Evolutionary conservation across 2,888 invertebrate species (phyloP).

Genomic region (Temnothorax rugatulus): DNA sequence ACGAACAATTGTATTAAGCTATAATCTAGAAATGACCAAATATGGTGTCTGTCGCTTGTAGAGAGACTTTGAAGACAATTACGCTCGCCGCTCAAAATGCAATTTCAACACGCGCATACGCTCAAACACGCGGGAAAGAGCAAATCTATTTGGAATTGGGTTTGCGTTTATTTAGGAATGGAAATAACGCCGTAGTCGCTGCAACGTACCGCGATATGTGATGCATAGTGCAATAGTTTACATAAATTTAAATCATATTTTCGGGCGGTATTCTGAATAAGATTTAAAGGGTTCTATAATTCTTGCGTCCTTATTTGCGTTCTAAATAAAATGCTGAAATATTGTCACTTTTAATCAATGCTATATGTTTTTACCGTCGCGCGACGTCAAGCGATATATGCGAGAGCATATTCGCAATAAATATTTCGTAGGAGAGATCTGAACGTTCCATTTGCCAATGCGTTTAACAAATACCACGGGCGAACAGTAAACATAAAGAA

Average conservation of each 20-base stretch:
- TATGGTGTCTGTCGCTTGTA: background rate
- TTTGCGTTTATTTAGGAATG: constrained; percentile 46
- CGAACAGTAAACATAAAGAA: constrained; percentile 14
- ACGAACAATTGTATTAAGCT: background rate
- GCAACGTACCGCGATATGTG: constrained; percentile 18
- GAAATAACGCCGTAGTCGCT: constrained; percentile 15
- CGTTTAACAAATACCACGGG: background rate
- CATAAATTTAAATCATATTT: constrained; percentile 49
- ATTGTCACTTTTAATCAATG: background rate
- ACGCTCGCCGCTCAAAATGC: constrained; percentile 9
- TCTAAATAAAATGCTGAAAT: constrained; percentile 25
- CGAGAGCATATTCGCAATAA: background rate
- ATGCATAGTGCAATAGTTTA: constrained; percentile 37
- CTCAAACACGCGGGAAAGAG: constrained; percentile 5
- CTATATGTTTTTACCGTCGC: background rate
- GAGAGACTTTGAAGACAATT: constrained; percentile 32
- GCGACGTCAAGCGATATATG: background rate
- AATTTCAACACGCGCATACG: constrained; percentile 12
- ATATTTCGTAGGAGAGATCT: background rate
- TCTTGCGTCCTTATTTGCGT: background rate
- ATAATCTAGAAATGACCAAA: constrained; percentile 10
- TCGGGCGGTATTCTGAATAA: background rate
- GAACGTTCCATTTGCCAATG: background rate
- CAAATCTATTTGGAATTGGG: constrained; percentile 49
- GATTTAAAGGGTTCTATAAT: constrained; percentile 32